These are phyloP conservation scores for Boulengeromyrus knoepffleri DNA, from an alignment of 2,113 vertebrate genomes.

Conservation along the genomic window DNA sequence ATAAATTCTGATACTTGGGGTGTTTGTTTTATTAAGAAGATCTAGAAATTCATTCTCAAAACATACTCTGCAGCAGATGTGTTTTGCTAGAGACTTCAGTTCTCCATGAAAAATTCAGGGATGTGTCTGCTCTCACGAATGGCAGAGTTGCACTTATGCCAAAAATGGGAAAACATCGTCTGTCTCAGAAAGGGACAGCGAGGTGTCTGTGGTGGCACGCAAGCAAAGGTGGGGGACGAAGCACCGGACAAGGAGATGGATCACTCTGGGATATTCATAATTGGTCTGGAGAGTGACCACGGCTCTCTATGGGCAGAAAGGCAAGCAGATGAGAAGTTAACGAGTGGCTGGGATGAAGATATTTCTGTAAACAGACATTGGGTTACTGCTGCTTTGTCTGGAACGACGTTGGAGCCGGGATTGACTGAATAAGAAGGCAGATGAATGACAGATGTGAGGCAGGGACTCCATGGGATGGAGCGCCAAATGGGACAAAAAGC, in stretches of 20 bases:
- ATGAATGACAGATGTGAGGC: neutral
- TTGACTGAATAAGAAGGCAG: neutral
- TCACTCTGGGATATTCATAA: neutral
- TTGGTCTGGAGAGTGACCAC: neutral
- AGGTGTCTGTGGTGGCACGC: neutral
- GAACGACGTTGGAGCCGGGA: neutral
- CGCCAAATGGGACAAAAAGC: conserved; percentile 5
- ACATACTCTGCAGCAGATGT: neutral
- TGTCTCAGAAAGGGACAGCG: neutral
- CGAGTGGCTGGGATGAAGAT: neutral
- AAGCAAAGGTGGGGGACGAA: neutral
- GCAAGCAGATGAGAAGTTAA: neutral
- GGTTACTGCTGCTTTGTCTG: neutral
- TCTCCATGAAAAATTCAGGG: neutral
- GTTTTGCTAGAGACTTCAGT: neutral
- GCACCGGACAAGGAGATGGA: neutral
- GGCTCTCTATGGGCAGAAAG: neutral
- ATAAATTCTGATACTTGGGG: neutral
- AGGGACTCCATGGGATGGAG: neutral
- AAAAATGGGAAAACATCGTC: neutral
- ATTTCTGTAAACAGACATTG: neutral
- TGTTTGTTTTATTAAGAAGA: neutral
- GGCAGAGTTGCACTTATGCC: neutral
- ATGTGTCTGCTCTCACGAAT: neutral
- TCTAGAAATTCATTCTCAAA: neutral